phyloP scores from a whole-genome alignment of 2,888 invertebrate species.

The Antheraea yamamai region DNA sequence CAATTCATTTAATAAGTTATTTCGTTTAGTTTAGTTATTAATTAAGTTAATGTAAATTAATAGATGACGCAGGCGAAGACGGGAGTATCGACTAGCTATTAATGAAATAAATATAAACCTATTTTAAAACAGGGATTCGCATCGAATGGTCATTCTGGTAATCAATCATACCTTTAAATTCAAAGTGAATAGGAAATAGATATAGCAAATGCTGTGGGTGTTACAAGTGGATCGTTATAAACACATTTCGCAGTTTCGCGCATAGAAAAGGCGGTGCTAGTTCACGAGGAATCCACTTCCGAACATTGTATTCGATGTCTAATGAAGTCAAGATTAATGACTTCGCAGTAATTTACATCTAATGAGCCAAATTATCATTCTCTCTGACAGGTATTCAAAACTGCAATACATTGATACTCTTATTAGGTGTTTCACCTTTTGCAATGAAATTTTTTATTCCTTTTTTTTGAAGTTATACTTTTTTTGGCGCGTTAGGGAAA shows the following conservation, averaged over 20 bases:
- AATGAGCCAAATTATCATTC: slow-evolving; percentile 46
- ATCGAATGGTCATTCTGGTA: slow-evolving; percentile 40
- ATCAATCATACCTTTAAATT: slow-evolving; percentile 66
- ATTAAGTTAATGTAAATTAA: too few relatives aligned
- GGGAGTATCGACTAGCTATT: slow-evolving; percentile 29
- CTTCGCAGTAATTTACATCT: slow-evolving; percentile 27
- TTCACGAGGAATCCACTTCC: slow-evolving; percentile 43
- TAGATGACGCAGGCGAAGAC: too few relatives aligned
- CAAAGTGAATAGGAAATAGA: slow-evolving; percentile 60
- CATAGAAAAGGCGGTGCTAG: slow-evolving; percentile 62
- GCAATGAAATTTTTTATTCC: background rate
- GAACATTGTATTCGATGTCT: slow-evolving; percentile 50
- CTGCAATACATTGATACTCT: background rate
- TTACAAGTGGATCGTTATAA: slow-evolving; percentile 68
- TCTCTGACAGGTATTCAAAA: background rate
- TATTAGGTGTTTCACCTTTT: slow-evolving; percentile 22
- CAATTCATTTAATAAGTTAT: too few relatives aligned
- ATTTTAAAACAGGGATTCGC: slow-evolving; percentile 12
- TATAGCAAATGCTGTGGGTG: slow-evolving; percentile 60
- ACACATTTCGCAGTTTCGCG: slow-evolving; percentile 67
- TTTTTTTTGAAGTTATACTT: too few relatives aligned
- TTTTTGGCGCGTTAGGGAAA: too few relatives aligned
- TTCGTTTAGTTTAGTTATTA: too few relatives aligned
- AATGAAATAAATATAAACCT: background rate
- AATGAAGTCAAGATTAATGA: slow-evolving; percentile 52